These are phyloP conservation scores for Automeris io DNA, from an alignment of 2,888 invertebrate genomes.

Conservation along the genomic window DNA sequence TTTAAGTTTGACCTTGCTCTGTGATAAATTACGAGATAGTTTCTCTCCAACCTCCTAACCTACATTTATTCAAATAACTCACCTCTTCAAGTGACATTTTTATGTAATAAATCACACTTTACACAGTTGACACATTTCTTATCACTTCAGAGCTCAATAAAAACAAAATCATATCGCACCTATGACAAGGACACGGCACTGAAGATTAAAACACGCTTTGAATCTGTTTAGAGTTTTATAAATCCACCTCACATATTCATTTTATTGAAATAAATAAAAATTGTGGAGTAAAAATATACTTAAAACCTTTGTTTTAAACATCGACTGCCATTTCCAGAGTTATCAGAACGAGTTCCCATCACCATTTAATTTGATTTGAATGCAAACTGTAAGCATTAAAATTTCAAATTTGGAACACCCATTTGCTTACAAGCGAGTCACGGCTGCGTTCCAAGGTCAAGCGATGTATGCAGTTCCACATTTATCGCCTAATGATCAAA, in stretches of 20 bases:
- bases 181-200: constrained; percentile 22
- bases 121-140: constrained; percentile 47
- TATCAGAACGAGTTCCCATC: constrained; percentile 19
- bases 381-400: constrained; percentile 46
- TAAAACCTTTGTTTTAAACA: constrained; percentile 8
- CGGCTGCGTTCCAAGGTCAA: constrained; percentile 49
- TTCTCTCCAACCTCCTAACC: constrained; percentile 9
- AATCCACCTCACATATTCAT: neutral
- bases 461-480: constrained; percentile 40
- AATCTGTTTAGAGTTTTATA: neutral
- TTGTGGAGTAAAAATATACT: neutral
- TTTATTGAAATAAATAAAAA: neutral
- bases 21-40: neutral
- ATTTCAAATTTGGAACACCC: constrained; percentile 49
- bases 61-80: constrained; percentile 22
- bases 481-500: constrained; percentile 48
- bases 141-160: constrained; percentile 31
- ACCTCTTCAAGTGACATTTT: constrained; percentile 69
- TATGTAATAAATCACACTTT: constrained; percentile 36
- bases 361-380: constrained; percentile 28
- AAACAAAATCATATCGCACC: constrained; percentile 29
- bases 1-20: neutral
- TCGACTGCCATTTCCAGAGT: constrained; percentile 11
- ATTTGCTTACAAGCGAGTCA: constrained; percentile 37
- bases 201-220: constrained; percentile 8